Conservation (phyloP, 2,113 vertebrate species). For the Odontophorus gujanensis region DNA sequence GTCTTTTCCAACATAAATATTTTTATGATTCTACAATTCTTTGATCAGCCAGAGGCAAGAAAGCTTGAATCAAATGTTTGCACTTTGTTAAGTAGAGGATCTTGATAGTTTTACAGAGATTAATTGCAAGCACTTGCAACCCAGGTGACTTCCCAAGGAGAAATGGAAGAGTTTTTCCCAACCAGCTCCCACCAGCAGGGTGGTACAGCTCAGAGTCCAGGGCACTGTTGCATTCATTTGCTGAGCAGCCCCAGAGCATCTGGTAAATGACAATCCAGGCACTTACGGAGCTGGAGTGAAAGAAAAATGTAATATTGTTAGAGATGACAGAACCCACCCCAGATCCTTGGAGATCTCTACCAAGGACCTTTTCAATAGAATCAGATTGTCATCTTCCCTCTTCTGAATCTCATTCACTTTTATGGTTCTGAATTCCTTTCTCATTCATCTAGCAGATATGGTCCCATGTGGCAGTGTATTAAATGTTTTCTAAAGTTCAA, state of each 20-base stretch:
- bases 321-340: neutral
- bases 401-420: slow-evolving; percentile 4
- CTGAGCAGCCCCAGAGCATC: neutral
- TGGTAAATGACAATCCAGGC: neutral
- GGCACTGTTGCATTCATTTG: rapidly evolving
- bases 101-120: neutral
- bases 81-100: neutral
- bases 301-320: neutral
- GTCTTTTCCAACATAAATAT: neutral
- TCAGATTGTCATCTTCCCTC: neutral
- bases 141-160: neutral
- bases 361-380: neutral
- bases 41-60: neutral
- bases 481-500: slow-evolving; percentile 27
- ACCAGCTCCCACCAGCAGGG: rapidly evolving
- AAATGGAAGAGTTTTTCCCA: neutral
- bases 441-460: neutral
- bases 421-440: neutral
- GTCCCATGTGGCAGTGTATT: slow-evolving; percentile 15
- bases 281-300: rapidly evolving
- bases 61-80: rapidly evolving
- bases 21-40: neutral
- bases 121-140: neutral
- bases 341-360: neutral
- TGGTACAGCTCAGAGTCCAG: neutral